These are phyloP conservation scores for Heliopora coerulea DNA, from an alignment of 92 coral and sea anemone species.

Conservation along the genomic window DNA sequence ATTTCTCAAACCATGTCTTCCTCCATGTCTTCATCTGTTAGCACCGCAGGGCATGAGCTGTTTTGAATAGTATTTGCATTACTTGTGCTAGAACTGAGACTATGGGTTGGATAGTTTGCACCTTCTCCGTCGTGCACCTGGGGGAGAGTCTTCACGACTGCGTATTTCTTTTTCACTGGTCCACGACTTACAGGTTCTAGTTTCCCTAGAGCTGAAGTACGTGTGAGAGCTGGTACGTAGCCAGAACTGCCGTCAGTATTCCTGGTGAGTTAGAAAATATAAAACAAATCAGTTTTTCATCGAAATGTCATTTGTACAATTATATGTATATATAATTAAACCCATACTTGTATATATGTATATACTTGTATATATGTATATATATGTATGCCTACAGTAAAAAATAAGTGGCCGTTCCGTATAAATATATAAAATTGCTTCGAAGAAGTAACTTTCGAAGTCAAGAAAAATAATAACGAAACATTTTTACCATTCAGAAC, in stretches of 20 bases:
- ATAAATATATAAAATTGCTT: no score
- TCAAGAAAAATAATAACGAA: no score
- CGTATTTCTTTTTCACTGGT: slow-evolving; percentile 90
- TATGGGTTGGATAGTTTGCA: slow-evolving; percentile 78
- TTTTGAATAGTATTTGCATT: slow-evolving; percentile 98
- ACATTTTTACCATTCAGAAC: no score
- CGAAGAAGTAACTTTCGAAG: no score
- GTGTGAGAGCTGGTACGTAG: slow-evolving; percentile 85
- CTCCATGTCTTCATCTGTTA: slow-evolving; percentile 77
- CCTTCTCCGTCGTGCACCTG: slow-evolving; percentile 68
- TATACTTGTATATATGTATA: no score
- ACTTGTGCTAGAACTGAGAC: slow-evolving; percentile 90
- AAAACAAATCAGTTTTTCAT: no score
- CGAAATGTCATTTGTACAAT: no score
- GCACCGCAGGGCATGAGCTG: slow-evolving; percentile 81
- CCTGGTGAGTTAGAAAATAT: slow-evolving; percentile 2
- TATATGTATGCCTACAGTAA: no score
- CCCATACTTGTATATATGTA: no score
- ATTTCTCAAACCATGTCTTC: slow-evolving; percentile 29
- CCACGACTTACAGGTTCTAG: slow-evolving; percentile 65
- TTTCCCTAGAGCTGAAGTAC: slow-evolving; percentile 75
- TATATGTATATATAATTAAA: no score
- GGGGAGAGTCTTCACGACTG: slow-evolving; percentile 89
- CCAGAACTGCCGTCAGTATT: slow-evolving; percentile 35
- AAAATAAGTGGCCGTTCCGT: no score